Conservation (phyloP, 2,888 invertebrate species). For the Euphydryas editha region DNA sequence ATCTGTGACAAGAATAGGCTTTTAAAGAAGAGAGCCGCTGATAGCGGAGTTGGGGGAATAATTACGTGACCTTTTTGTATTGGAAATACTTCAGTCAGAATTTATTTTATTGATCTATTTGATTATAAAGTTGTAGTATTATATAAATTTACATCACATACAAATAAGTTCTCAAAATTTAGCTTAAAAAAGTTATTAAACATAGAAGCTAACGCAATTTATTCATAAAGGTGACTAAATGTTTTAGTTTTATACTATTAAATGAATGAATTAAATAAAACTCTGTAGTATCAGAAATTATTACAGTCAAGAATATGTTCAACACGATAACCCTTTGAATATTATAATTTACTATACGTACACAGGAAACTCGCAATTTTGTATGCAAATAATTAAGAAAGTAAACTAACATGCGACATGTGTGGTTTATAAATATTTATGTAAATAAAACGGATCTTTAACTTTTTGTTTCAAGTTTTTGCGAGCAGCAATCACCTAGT, state of each 20-base stretch:
- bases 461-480: constrained; percentile 41
- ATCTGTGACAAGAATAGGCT: constrained; percentile 82
- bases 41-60: constrained; percentile 60
- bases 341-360: constrained; percentile 40
- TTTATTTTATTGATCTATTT: constrained; percentile 54
- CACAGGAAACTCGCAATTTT: constrained; percentile 37
- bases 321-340: constrained; percentile 11
- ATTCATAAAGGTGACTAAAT: background rate
- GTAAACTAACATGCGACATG: constrained; percentile 43
- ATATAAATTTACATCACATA: constrained; percentile 55
- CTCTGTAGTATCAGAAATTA: background rate
- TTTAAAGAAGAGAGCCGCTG: constrained; percentile 69
- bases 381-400: constrained; percentile 39
- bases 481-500: constrained; percentile 42
- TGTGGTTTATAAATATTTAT: constrained; percentile 58
- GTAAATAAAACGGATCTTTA: constrained; percentile 51
- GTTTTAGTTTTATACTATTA: background rate
- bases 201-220: background rate
- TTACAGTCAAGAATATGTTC: background rate
- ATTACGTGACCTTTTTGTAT: constrained; percentile 71
- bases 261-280: background rate
- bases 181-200: background rate
- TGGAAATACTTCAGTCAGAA: constrained; percentile 53
- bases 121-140: constrained; percentile 53
- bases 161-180: constrained; percentile 15